Evolutionary conservation across 2,113 vertebrate genomes (phyloP).

Genomic region (Lates calcarifer): DNA sequence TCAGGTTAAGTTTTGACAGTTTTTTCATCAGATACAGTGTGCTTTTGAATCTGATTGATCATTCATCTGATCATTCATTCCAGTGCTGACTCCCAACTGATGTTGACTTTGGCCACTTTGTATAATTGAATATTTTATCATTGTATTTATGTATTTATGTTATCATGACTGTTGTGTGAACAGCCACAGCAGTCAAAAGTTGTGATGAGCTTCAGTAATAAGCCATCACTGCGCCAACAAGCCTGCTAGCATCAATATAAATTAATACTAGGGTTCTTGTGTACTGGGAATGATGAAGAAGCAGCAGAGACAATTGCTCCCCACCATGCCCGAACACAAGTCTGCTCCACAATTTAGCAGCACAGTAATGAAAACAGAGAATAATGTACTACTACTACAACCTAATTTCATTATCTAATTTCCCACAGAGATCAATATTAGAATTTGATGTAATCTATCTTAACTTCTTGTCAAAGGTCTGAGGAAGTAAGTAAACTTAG

Average conservation of each 20-base stretch:
- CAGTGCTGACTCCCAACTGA: not conserved
- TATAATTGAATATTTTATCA: not conserved
- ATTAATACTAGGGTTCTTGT: not conserved
- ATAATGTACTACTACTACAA: constrained; percentile 49
- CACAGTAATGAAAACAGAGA: constrained; percentile 46
- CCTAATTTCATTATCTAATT: constrained; percentile 45
- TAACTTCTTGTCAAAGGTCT: not conserved
- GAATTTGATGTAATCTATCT: constrained; percentile 37
- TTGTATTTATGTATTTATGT: not conserved
- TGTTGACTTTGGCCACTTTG: not conserved
- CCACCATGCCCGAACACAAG: not conserved
- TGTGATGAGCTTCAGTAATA: not conserved
- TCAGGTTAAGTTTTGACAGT: constrained; percentile 26
- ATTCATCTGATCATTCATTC: no score
- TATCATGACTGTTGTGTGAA: constrained; percentile 3
- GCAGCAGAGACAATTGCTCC: constrained; percentile 19
- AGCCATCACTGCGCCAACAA: not conserved
- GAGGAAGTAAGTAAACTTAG: constrained; percentile 5
- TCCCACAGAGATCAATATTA: constrained; percentile 41
- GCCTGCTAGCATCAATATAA: constrained; percentile 13
- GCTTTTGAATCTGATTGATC: no score
- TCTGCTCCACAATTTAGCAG: constrained; percentile 17
- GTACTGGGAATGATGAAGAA: constrained; percentile 6
- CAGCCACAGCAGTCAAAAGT: not conserved
- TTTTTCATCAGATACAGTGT: not conserved